Base-by-base conservation (phyloP, 2,113 vertebrate genomes). In the Struthidea cinerea region DNA sequence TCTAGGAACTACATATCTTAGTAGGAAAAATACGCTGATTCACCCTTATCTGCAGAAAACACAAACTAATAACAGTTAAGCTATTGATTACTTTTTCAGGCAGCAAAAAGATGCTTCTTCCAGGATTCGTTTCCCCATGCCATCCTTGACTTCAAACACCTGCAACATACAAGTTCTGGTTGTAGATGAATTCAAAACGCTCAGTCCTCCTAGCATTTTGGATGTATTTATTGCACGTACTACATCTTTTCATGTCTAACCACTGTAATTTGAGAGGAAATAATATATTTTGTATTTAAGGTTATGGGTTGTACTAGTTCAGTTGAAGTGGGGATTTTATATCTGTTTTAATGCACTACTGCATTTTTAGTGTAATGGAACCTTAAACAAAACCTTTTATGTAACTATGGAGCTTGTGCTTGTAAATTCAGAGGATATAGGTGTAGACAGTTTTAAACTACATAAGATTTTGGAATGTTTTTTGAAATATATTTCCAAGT, bases 401-500 rank as follows among this genome's bases (percentile, higher is more conserved):
- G 47, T 32, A 81, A 39, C 61, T 71, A 9, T 69, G 90, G 37
- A 74, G 44, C 32, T 60, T 79, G 46, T 65, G 27, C 73, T 84
- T 91, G 17, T 87, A 89, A 88, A 90, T 74, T 90, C 28, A 78
- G 55, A 59, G 60, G 32, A 30, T 83, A 7, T 33, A 52, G 24
- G 22, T 16, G 6, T 81, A 87, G 57, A 57, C 37, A 35, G 44
- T 80, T 96, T 84, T 85, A 90, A 89, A 83, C 33, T n/a, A 65
- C 30, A 6, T 33, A 76, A 22, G 44, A 74, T 60, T 91, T n/a
- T 65, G 24, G 27, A 70, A 52, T 84, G 16, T 41, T 90, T 59
- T 84, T 95, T 89, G 7, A 89, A 96, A 87, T 84, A 17, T 13
- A 56, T 93, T 93, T 95, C 63, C 67, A 93, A 84, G 85, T 90